These are phyloP conservation scores for Drosophila neonasuta DNA, from an alignment of 2,888 invertebrate genomes.

Conservation along the genomic window DNA sequence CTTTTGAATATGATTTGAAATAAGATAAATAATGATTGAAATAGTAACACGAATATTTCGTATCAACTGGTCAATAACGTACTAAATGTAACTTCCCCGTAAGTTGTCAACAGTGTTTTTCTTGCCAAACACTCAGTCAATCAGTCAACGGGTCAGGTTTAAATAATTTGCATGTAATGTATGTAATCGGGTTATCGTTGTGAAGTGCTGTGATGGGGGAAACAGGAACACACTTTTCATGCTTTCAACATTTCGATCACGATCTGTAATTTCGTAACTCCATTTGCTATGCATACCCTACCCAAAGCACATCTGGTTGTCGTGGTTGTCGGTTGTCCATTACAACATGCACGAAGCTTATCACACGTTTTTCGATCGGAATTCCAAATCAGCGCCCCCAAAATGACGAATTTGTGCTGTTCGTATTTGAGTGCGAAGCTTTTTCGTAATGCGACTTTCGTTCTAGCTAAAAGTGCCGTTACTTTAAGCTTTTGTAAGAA, in stretches of 20 bases:
- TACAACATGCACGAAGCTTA: slow-evolving; percentile 32
- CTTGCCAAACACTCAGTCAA: background rate
- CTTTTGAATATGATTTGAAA: background rate
- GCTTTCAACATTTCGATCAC: slow-evolving; percentile 61
- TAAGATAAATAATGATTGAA: background rate
- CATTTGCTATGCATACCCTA: slow-evolving; percentile 40
- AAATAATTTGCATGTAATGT: slow-evolving; percentile 27
- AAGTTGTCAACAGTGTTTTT: background rate
- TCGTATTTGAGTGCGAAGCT: background rate
- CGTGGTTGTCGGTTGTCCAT: slow-evolving; percentile 1
- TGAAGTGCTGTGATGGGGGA: background rate
- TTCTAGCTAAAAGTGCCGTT: slow-evolving; percentile 3
- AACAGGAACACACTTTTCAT: slow-evolving; percentile 47
- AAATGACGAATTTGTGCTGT: background rate
- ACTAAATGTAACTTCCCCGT: background rate
- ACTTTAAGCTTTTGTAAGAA: background rate
- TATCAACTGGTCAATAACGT: background rate
- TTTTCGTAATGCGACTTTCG: background rate
- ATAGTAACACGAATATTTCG: background rate
- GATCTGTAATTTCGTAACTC: slow-evolving; percentile 64
- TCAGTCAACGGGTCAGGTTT: background rate
- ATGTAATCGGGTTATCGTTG: slow-evolving; percentile 59
- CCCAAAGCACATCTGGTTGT: background rate
- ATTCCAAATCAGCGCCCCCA: background rate
- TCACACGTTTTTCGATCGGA: slow-evolving; percentile 20